Evolutionary conservation across 2,888 invertebrate species (phyloP).

Genomic region (Elysia crispata): DNA sequence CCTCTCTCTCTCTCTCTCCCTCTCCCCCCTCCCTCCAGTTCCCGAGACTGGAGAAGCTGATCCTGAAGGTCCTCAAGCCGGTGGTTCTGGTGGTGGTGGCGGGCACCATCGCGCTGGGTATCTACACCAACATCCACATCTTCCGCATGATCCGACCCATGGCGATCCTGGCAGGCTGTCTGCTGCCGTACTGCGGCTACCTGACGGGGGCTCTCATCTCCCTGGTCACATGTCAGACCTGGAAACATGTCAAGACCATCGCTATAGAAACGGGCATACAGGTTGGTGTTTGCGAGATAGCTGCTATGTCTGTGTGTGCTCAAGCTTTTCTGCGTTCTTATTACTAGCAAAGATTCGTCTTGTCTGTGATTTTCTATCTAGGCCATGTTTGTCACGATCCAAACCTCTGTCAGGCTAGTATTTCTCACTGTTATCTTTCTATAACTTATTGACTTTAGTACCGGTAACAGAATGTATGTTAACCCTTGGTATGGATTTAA

Average conservation of each 20-base stretch:
- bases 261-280: conserved; percentile 86
- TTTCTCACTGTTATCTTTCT: no score
- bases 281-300: not conserved
- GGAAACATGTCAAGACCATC: conserved; percentile 82
- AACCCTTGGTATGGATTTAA: no score
- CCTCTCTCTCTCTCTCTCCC: not conserved
- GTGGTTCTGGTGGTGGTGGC: conserved; percentile 88
- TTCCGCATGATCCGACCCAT: conserved; percentile 87
- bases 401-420: no score
- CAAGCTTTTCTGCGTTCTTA: no score
- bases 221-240: conserved; percentile 62
- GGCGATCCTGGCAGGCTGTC: conserved; percentile 66
- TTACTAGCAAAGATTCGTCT: no score
- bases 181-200: conserved; percentile 74
- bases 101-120: conserved; percentile 91
- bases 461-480: no score
- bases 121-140: conserved; percentile 91
- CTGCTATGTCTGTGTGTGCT: no score
- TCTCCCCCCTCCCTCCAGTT: conserved; percentile 27
- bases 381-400: no score
- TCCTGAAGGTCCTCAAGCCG: conserved; percentile 84
- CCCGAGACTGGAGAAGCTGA: conserved; percentile 83
- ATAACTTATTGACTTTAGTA: no score
- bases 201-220: conserved; percentile 66
- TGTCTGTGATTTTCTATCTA: no score